Evolutionary conservation across 2,888 invertebrate species (phyloP), one percentile per base, ranked within the genome.

Genomic region (Perithous albicinctus): DNA sequence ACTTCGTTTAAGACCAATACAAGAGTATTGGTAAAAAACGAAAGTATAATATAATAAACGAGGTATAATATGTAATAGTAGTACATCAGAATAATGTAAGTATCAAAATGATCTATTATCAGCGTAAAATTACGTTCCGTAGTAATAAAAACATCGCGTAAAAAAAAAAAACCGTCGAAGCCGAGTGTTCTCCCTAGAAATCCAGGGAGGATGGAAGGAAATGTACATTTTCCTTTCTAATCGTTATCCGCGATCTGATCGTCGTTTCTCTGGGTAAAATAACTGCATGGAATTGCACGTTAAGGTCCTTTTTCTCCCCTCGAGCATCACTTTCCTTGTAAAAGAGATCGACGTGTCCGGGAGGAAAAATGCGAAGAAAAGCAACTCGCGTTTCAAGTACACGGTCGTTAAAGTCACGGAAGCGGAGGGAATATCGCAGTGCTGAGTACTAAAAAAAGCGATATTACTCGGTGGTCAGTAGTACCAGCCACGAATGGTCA

Each of bases 401-500:
- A 46, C 35, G 38, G 54, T 77, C 77, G 73, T 78, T 74, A 81
- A 78, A 46, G 10, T 29, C 56, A 20, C 18, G 59, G 18, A 7
- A 66, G 48, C 0, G 59, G 29, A 46, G 38, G 38, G 10, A 64
- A 66, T 69, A 56, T 78, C 73, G 63, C 64, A 54, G 32, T 69
- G 74, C 46, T 51, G 56, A 12, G 54, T 26, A 59, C 29, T 48
- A 56, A 63, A 46, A n/a, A 43, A 38, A 35, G 23, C 51, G 43
- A 38, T 74, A 56, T 74, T 67, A 26, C 69, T 48, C 8, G 38
- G 32, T 46, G 56, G 46, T 64, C 63, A 64, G 77, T 64, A 43
- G 61, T 77, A 69, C 61, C 29, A 69, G 54, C 56, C 48, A 20
- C 46, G 74, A 48, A 78, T 70, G 48, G 78, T 78, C 81, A 48